Evolutionary conservation across 2,888 invertebrate species (phyloP), one percentile per base, ranked within the genome.

Genomic region (Hesperia comma): DNA sequence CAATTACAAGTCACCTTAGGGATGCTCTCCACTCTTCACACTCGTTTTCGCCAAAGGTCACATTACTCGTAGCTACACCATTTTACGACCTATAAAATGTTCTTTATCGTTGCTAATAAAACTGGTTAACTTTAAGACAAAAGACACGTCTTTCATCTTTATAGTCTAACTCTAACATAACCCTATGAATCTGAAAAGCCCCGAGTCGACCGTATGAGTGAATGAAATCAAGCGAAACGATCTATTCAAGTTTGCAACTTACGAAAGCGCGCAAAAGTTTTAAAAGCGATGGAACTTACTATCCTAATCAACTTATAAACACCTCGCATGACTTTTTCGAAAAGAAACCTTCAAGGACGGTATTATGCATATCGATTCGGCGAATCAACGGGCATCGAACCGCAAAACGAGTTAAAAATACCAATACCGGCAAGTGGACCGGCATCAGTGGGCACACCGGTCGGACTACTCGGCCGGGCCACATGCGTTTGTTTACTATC

Each of bases 401-500:
- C 85, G 88, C 85, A 83, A 80, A 90, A 88, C 90, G 88, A 86
- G 92, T 92, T 92, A 92, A 91, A 92, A 92, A 92, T 92, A 92
- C 87, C 89, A 83, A 78, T 81, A 80, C 80, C 81, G 82, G 81
- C 84, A 82, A 83, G 85, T 79, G 85, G 86, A 87, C 90, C 87
- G 91, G 88, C 90, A 86, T 89, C 88, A 85, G 90, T 85, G 88
- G 83, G 77, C 83, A 88, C 87, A 92, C 91, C 90, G 90, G 92
- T 90, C 88, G 73, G 83, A 90, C 91, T 87, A 85, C 86, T 89
- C 81, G 71, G 79, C 75, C 76, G 79, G 74, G 82, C 80, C 92
- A 90, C 92, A 91, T 92, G 91, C 88, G 90, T 92, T 91, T 92
- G 92, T 92, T 92, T 92, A 92, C 92, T 87, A 91, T 89, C 87